Conservation (phyloP, 2,888 invertebrate genomes). For the Brenthis daphne region DNA sequence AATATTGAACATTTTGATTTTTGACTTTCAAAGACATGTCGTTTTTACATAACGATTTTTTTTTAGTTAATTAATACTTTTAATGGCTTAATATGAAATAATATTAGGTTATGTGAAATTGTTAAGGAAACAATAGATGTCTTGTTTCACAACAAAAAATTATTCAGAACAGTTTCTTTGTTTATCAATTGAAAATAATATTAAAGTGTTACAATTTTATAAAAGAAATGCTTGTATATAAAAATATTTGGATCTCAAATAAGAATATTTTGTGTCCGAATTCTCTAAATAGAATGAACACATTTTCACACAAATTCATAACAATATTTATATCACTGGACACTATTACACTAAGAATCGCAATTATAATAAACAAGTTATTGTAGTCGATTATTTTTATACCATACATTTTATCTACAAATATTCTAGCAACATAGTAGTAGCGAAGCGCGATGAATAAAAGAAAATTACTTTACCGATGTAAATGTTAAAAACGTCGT, state of each 20-base stretch:
- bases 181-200: no score
- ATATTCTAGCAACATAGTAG: slow-evolving; percentile 57
- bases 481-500: slow-evolving; percentile 53
- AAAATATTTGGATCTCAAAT: slow-evolving; percentile 6
- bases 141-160: no score
- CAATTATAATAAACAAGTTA: slow-evolving; percentile 37
- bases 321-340: slow-evolving; percentile 22
- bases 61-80: no score
- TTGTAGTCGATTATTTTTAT: slow-evolving; percentile 46
- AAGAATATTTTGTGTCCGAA: neutral
- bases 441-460: slow-evolving; percentile 70
- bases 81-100: no score
- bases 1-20: no score
- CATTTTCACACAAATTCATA: slow-evolving; percentile 8
- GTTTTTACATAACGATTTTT: no score
- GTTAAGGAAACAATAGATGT: no score
- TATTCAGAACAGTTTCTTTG: no score
- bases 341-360: slow-evolving; percentile 24
- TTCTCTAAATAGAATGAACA: neutral
- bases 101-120: no score
- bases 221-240: neutral
- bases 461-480: slow-evolving; percentile 76
- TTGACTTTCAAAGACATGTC: no score
- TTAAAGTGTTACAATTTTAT: no score
- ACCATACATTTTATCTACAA: slow-evolving; percentile 41